Evolutionary conservation across 2,888 invertebrate genomes (phyloP), one percentile per base, ranked within the genome.

Genomic region (Leptopilina syphax): DNA sequence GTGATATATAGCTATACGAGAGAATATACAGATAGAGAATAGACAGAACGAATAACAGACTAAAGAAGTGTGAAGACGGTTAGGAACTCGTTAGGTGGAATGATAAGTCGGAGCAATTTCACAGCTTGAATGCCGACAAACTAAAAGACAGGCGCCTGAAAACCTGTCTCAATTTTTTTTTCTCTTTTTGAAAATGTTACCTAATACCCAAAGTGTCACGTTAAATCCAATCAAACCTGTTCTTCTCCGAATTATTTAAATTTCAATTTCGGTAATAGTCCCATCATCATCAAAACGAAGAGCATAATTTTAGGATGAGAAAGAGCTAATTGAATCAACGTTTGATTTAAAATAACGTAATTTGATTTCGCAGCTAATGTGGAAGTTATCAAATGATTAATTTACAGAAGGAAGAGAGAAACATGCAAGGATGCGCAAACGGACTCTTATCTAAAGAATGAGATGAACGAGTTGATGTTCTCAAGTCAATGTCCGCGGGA

Each of bases 81-180:
- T 87, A 88, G 87, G 87, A 86, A 89, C 89, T 91, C 91, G 91
- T 91, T 91, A 90, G 89, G 84, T 85, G 85, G 89, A 89, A 91
- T 91, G 91, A 91, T 91, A 91, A 91, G 91, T 91, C 90, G 89
- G 89, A 90, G 89, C 89, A 88, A 89, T 90, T 90, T 90, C 89
- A 73, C 73, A 73, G 73, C 73, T 73, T 73, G 57, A 73, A 73
- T 73, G 73, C 73, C 57, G 73, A 73, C 73, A 57, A 73, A 54
- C 73, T 34, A 27, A 57, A 54, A 57, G 73, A 73, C 18, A 9
- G 73, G 34, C 73, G 54, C 73, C 73, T 73, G 57, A 54, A 73
- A 73, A 34, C 34, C 57, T 27, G 54, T 57, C 34, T n/a, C 27
- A 34, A 10, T 50, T 50, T 50, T 50, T 50, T 50, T 50, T 47